These are phyloP conservation scores for Tamias sibiricus DNA, from an alignment of 2,113 vertebrate genomes.

Conservation along the genomic window DNA sequence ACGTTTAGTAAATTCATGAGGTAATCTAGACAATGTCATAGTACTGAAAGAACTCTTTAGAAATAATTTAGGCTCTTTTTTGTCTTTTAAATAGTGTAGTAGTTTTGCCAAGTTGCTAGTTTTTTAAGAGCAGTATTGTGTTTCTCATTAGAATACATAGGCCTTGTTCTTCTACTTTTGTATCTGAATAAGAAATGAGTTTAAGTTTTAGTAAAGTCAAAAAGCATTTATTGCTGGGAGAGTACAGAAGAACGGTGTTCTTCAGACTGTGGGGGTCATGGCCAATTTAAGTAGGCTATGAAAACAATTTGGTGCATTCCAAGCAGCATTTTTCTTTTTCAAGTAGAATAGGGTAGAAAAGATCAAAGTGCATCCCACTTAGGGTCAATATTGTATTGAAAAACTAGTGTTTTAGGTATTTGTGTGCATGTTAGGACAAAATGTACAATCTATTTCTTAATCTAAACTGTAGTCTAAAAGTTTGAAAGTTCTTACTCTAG, in stretches of 20 bases:
- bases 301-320: neutral
- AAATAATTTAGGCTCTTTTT: neutral
- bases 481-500: neutral
- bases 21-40: neutral
- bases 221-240: neutral
- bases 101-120: neutral
- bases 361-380: neutral
- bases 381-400: neutral
- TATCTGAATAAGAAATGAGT: neutral
- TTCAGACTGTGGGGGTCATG: neutral
- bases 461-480: neutral
- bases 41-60: neutral
- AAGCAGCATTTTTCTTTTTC: neutral
- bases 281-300: neutral
- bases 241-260: neutral
- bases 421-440: neutral
- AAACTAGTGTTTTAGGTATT: neutral
- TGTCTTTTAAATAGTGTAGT: neutral
- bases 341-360: neutral
- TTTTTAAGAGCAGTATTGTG: neutral
- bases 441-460: neutral
- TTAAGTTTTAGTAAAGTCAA: neutral
- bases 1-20: neutral
- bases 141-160: slow-evolving; percentile 9
- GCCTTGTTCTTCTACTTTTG: slow-evolving; percentile 12